A percentile compares a stretch with the other conserved stretches of the same genome.
Conservation (phyloP, 2,888 invertebrate genomes). For the Hybos culiciformis region DNA sequence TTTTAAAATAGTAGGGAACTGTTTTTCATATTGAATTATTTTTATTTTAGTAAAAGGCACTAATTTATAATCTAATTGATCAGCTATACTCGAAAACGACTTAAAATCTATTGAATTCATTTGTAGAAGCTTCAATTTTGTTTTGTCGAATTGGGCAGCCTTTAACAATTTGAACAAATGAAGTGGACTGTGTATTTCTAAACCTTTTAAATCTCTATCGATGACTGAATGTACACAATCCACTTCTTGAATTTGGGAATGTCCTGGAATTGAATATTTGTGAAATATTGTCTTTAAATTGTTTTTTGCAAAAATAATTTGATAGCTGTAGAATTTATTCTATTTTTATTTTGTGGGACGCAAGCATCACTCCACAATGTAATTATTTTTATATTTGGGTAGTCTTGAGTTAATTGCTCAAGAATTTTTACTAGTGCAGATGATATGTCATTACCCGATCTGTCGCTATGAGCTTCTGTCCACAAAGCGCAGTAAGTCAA, state of each 20-base stretch:
- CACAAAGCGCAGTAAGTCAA: not conserved
- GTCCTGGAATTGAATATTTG: not conserved
- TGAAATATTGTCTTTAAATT: not conserved
- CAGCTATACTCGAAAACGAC: too few relatives aligned
- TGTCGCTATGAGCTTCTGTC: too few relatives aligned
- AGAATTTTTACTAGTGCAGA: not conserved
- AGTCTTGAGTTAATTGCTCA: not conserved
- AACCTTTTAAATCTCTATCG: not conserved
- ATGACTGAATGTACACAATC: constrained; percentile 1
- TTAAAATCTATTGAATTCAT: not conserved
- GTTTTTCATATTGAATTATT: not conserved
- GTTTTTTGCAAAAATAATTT: not conserved
- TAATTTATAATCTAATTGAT: not conserved
- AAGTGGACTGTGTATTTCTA: not conserved
- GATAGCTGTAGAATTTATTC: not conserved
- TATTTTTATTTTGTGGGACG: not conserved
- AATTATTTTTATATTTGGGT: not conserved
- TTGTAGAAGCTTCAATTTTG: not conserved
- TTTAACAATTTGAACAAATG: not conserved
- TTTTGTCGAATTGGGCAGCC: not conserved
- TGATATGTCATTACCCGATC: not conserved
- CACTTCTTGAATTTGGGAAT: not conserved
- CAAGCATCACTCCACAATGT: not conserved
- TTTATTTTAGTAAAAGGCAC: not conserved
- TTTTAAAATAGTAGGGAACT: not conserved